Percentiles rank a stretch among this genome's conserved stretches.
Evolutionary conservation across 2,888 invertebrate genomes (phyloP).

Genomic region (Perithous albicinctus): DNA sequence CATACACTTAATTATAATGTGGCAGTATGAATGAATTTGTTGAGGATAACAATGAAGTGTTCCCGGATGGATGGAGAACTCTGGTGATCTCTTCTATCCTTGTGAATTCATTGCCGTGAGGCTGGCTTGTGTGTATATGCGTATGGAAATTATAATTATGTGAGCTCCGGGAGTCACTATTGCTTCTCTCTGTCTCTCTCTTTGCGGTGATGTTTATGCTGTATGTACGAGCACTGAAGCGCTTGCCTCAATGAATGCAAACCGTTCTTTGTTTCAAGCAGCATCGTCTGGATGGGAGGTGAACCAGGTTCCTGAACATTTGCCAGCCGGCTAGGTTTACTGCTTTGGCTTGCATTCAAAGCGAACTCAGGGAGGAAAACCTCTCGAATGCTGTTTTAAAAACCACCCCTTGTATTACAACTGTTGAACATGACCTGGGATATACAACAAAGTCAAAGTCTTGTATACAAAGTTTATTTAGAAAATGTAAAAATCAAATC

Average conservation of each 20-base stretch:
- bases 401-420: constrained; percentile 21
- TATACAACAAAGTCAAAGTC: constrained; percentile 2
- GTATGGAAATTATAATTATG: constrained; percentile 55
- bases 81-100: constrained; percentile 5
- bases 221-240: constrained; percentile 44
- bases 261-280: constrained; percentile 57
- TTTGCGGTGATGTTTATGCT: constrained; percentile 45
- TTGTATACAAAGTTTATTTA: not conserved
- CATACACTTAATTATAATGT: constrained; percentile 17
- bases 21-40: constrained; percentile 26
- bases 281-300: constrained; percentile 23
- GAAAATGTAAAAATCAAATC: not conserved
- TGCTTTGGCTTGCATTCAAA: constrained; percentile 34
- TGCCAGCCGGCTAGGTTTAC: constrained; percentile 39
- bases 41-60: constrained; percentile 22
- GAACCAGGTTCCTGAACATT: constrained; percentile 55
- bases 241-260: constrained; percentile 61
- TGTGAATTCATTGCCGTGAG: constrained; percentile 33
- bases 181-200: constrained; percentile 31
- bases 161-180: constrained; percentile 43
- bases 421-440: constrained; percentile 24
- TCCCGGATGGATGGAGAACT: constrained; percentile 19
- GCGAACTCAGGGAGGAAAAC: not conserved
- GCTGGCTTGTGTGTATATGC: constrained; percentile 12
- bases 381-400: constrained; percentile 16